Conservation (phyloP, 2,888 invertebrate genomes). For the Drosophila picticornis region DNA sequence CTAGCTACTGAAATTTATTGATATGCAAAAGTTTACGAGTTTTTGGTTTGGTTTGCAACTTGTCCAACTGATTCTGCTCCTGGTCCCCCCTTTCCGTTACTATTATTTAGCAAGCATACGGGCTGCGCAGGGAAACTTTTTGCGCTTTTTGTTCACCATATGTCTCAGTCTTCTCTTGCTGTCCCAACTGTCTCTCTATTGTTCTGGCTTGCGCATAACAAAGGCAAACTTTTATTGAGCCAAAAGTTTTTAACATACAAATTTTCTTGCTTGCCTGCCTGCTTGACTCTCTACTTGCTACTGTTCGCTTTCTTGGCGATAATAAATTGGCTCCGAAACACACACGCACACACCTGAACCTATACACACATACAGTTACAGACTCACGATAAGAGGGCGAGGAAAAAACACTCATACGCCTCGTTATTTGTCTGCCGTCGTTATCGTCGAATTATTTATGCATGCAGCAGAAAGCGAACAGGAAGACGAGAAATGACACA, state of each 20-base stretch:
- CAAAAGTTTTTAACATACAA: constrained; percentile 78
- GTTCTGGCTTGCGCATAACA: constrained; percentile 69
- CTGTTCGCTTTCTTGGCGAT: constrained; percentile 67
- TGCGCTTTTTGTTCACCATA: constrained; percentile 56
- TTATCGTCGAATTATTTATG: constrained; percentile 79
- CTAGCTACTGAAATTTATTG: constrained; percentile 70
- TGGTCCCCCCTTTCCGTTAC: constrained; percentile 19
- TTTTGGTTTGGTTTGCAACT: constrained; percentile 62
- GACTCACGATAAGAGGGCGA: neutral
- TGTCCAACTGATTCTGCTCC: constrained; percentile 51
- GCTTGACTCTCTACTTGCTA: constrained; percentile 25
- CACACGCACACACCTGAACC: constrained; percentile 14
- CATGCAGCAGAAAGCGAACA: constrained; percentile 65
- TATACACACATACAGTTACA: constrained; percentile 5
- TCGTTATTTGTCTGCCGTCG: constrained; percentile 62
- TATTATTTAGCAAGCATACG: constrained; percentile 38
- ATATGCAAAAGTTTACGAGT: constrained; percentile 79
- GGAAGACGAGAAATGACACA: constrained; percentile 23
- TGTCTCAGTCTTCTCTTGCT: constrained; percentile 20
- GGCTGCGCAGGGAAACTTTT: constrained; percentile 51
- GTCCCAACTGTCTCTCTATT: constrained; percentile 42
- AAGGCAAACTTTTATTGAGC: constrained; percentile 78
- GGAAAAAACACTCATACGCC: constrained; percentile 45
- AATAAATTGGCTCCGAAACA: constrained; percentile 71
- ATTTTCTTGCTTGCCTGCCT: constrained; percentile 67